Base-by-base conservation (phyloP, 2,888 invertebrate genomes). In the Onthophagus sagittarius region DNA sequence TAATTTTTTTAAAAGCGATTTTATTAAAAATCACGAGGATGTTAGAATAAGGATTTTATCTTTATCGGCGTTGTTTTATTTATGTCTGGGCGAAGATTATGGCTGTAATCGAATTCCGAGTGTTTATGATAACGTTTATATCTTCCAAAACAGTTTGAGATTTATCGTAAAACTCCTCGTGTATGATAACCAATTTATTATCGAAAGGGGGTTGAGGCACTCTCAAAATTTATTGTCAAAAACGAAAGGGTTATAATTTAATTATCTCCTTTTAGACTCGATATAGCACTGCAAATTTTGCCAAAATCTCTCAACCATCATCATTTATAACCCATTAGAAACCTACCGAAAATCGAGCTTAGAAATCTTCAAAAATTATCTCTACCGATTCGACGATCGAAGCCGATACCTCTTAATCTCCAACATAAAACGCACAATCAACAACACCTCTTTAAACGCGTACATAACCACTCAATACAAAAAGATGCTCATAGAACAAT, bases 361-460 rank as follows among this genome's bases (percentile, higher is more conserved):
- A 2, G 83, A 86, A 65, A 79, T 92, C 5, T 89, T 95, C 73
- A 87, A 88, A 72, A 81, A 80, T 1, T 92, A 92, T 80, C 85
- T 96, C 6, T 85, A 89, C 71, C 88, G 89, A 79, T 96, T 96
- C 85, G 89, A 91, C 71, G 87, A 88, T 75, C 87, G 88, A 77
- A 95, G 93, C 11, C 90, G 92, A 79, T 93, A 91, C 85, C 86
- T 90, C 71, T 84, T 95, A 4, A 85, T 96, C 2, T 88, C 89
- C 76, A 90, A 91, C 82, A 86, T 96, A 65, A 86, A 94, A 72
- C 86, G 88, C 71, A 87, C 85, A 5, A 84, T 90, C 5, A 88
- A 90, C 72, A 94, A 96, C 85, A 90, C 93, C 4, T 94, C 95
- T 9, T 87, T 96, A 76, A 87, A 89, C 77, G 94, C 94, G 3